A percentile compares a stretch with the other conserved stretches of the same genome.
phyloP scores from a whole-genome alignment of 2,888 invertebrate genomes.

The Euzophera pinguis region DNA sequence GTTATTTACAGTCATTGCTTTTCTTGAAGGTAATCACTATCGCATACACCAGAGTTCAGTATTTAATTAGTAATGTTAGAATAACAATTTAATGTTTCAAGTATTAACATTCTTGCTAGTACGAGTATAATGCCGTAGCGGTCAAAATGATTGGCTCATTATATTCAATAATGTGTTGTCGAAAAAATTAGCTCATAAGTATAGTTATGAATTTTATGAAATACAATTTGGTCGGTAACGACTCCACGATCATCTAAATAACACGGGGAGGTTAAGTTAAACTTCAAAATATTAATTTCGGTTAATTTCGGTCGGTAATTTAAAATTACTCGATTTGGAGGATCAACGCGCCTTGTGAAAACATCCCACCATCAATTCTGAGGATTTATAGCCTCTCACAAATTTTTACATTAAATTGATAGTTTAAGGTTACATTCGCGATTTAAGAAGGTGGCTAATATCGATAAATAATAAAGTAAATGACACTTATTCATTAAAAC shows the following conservation, averaged over 20 bases:
- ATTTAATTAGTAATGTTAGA: background rate
- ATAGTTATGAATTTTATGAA: conserved; percentile 76
- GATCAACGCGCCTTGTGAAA: conserved; percentile 35
- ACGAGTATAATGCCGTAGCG: conserved; percentile 2
- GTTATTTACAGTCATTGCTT: no score
- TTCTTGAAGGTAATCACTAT: no score
- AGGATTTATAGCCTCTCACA: conserved; percentile 61
- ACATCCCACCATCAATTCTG: conserved; percentile 38
- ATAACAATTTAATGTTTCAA: background rate
- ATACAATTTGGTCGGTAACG: conserved; percentile 75
- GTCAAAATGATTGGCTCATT: conserved; percentile 40
- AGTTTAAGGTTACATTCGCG: background rate
- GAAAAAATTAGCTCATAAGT: conserved; percentile 75
- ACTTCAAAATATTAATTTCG: conserved; percentile 76
- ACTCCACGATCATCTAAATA: conserved; percentile 76
- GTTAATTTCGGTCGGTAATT: conserved; percentile 74
- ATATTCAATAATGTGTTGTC: conserved; percentile 70
- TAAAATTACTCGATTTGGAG: conserved; percentile 66
- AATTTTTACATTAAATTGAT: conserved; percentile 38
- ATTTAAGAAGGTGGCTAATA: background rate
- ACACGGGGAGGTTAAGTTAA: conserved; percentile 58
- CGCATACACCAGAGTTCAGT: no score
- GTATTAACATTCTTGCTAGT: background rate
- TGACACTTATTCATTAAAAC: no score
- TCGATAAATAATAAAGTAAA: background rate